Evolutionary conservation across 2,797 vertebrate genomes (phyloP), one percentile per base, ranked within the genome.

Genomic region (Avahi laniger): DNA sequence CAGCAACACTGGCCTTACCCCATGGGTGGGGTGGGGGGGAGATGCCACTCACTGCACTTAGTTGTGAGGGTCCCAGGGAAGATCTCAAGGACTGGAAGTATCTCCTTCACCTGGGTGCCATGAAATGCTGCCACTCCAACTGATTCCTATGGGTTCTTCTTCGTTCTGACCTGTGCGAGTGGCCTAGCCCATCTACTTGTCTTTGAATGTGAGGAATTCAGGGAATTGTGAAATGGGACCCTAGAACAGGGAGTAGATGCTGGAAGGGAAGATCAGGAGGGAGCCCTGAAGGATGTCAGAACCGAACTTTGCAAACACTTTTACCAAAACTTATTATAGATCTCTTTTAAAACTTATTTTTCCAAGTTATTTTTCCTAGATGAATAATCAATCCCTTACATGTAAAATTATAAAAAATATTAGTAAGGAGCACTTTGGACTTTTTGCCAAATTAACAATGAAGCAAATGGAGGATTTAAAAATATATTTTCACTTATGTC

Each of bases 361-460:
- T n/a, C 63, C 18, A 41, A 52, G 57, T 52, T 54, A 33, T 50
- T 73, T 10, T 61, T 75, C 57, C 69, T 70, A n/a, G 12, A 1
- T 75, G 35, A 95, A 70, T 46, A 81, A 43, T 89, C 57, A 54
- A 48, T 92, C 50, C 10, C 10, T 78, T 89, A 48, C 7, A 43
- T 5, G 1, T 79, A 73, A 90, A 81, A 57, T 76, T 81, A 41
- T 35, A 43, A 85, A 78, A 81, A 91, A 78, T 80, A 52, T 67
- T 82, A 76, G 82, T 22, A 78, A 72, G 4, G 8, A 10, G 6
- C 35, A 57, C 14, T 87, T 79, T 63, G 54, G 43, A 92, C 63
- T 76, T 54, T 84, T 84, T 88, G 30, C 20, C 30, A 35, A 93
- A 80, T 87, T 92, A 67, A 79, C 80, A 83, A 80, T 70, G 76